Evolutionary conservation across 2,797 vertebrate genomes (phyloP), one percentile per base, ranked within the genome.

Genomic region (Tapera naevia): DNA sequence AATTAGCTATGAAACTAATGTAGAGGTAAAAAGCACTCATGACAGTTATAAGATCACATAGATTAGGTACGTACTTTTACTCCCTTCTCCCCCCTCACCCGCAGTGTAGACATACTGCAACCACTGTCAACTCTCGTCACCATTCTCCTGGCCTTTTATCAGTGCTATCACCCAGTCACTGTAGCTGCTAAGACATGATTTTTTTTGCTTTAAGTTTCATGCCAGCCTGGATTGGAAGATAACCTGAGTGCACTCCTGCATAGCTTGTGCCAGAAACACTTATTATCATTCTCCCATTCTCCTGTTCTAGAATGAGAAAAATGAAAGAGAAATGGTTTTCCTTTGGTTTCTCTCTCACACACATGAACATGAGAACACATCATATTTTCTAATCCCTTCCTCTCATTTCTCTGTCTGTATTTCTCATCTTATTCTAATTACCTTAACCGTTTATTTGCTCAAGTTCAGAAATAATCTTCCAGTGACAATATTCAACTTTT

Each of bases 401-500:
- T 83, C 25, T 56, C 35, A 62, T 54, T 39, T 56, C 39, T 45
- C 54, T 39, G 9, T 28, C 32, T 71, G 6, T 25, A 57, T 79
- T 66, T 76, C 30, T 82, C 33, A 28, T n/a, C 19, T 85, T 74
- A 74, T 39, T 88, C 79, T 45, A 70, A 76, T 94, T 88, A 95
- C 88, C 89, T 95, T 86, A 89, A 83, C 13, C n/a, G 45, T 73
- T 84, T 14, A 2, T 24, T 90, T 82, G 85, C 83, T 56, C 30
- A 45, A 74, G 54, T 80, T 87, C 74, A 81, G 57, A 73, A 86
- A 81, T 17, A 60, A 66, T 82, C 86, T 86, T 88, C 28, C 23
- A 35, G 70, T 28, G 56, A 81, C 30, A 64, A 70, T 86, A 84
- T 84, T 86, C 51, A 89, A 51, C 22, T 93, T n/a, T 51, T 69